Evolutionary conservation across 1,140 invertebrate species (phyloP).

Genomic region (Samia ricini): DNA sequence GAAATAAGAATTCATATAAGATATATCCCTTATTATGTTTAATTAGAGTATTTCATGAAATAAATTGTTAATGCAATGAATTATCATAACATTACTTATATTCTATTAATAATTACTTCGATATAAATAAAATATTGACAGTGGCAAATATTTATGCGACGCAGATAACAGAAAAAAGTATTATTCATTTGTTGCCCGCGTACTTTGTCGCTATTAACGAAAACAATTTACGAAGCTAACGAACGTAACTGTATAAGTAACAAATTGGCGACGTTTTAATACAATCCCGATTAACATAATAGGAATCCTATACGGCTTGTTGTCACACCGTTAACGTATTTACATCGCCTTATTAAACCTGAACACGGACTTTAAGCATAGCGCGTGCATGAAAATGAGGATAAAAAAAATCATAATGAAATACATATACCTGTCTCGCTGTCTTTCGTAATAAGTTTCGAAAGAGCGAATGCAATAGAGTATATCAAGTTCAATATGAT

Average conservation of each 20-base stretch:
- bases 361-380: conserved; percentile 25
- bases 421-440: conserved; percentile 8
- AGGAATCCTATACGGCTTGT: conserved; percentile 4
- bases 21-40: too few relatives aligned
- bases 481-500: neutral
- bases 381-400: conserved; percentile 31
- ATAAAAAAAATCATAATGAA: conserved; percentile 3
- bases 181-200: too few relatives aligned
- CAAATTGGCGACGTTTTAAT: neutral
- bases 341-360: conserved; percentile 35
- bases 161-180: too few relatives aligned
- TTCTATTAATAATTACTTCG: neutral
- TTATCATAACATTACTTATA: neutral
- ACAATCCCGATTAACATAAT: neutral
- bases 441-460: neutral
- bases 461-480: neutral
- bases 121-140: neutral
- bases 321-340: conserved; percentile 32
- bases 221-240: neutral
- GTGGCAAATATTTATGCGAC: neutral
- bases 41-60: too few relatives aligned
- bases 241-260: neutral
- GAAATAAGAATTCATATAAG: too few relatives aligned
- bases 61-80: too few relatives aligned
- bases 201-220: too few relatives aligned